Evolutionary conservation across 2,888 invertebrate genomes (phyloP).

Genomic region (Limnephilus auricula): DNA sequence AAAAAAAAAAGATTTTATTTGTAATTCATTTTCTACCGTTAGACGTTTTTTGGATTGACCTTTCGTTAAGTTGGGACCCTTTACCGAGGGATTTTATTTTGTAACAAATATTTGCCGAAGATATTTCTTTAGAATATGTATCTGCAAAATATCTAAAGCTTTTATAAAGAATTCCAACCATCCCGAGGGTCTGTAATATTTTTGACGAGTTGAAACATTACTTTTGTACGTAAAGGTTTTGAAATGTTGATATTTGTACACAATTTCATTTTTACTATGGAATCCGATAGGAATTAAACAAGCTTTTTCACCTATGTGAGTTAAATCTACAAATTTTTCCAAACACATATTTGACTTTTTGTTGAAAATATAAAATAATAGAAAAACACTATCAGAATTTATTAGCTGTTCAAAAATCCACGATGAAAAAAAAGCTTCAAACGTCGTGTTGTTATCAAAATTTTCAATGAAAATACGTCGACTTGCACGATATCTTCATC

Average conservation of each 20-base stretch:
- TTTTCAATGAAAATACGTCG: too few species aligned
- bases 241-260: neutral
- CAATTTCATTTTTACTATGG: neutral
- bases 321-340: too few species aligned
- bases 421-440: too few species aligned
- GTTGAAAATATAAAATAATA: too few species aligned
- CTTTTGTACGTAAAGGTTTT: neutral
- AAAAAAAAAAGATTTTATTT: neutral
- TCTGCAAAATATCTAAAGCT: neutral
- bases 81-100: neutral
- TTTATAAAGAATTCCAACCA: neutral
- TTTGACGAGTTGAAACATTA: neutral
- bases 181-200: neutral
- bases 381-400: too few species aligned
- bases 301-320: too few species aligned
- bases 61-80: neutral
- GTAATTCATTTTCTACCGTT: neutral
- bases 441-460: too few species aligned
- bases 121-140: neutral
- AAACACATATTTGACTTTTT: too few species aligned
- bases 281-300: too few species aligned
- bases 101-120: neutral
- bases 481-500: neutral
- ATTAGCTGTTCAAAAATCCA: neutral
- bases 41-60: neutral